These are phyloP conservation scores for Cylloceria caligata DNA, from an alignment of 2,888 invertebrate genomes.

Conservation along the genomic window DNA sequence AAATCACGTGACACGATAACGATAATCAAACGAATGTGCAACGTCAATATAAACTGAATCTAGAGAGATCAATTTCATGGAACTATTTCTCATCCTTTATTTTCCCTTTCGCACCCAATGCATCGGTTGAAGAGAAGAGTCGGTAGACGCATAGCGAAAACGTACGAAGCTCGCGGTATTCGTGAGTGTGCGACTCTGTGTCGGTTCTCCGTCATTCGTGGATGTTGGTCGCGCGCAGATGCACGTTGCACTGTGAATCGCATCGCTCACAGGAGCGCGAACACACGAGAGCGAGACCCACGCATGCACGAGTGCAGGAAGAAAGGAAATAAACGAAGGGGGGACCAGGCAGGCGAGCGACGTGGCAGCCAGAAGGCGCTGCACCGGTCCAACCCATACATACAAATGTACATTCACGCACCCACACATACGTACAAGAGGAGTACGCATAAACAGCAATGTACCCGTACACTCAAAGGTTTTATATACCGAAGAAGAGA, in stretches of 20 bases:
- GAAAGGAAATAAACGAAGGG: conserved; percentile 58
- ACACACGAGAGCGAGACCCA: conserved; percentile 11
- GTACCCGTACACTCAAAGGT: conserved; percentile 31
- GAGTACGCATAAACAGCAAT: conserved; percentile 6
- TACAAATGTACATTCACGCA: conserved; percentile 10
- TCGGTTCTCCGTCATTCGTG: conserved; percentile 42
- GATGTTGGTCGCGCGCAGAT: conserved; percentile 66
- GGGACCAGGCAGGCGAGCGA: conserved; percentile 63
- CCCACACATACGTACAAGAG: neutral
- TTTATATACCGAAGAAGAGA: conserved; percentile 64
- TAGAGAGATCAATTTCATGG: conserved; percentile 51
- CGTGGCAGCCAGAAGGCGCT: conserved; percentile 66
- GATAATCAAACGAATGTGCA: neutral
- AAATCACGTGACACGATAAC: neutral
- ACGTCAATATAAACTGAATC: conserved; percentile 18
- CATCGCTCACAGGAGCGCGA: conserved; percentile 61
- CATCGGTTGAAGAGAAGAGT: conserved; percentile 42
- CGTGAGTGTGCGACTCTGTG: conserved; percentile 17
- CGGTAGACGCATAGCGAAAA: conserved; percentile 18
- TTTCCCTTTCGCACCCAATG: conserved; percentile 53
- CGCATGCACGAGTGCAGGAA: conserved; percentile 51
- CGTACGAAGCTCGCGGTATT: conserved; percentile 25
- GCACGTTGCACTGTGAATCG: conserved; percentile 60
- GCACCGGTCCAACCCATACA: conserved; percentile 64
- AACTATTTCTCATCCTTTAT: conserved; percentile 61